These are phyloP conservation scores for Drosophila varians DNA, from an alignment of 1,140 invertebrate genomes.

Conservation along the genomic window DNA sequence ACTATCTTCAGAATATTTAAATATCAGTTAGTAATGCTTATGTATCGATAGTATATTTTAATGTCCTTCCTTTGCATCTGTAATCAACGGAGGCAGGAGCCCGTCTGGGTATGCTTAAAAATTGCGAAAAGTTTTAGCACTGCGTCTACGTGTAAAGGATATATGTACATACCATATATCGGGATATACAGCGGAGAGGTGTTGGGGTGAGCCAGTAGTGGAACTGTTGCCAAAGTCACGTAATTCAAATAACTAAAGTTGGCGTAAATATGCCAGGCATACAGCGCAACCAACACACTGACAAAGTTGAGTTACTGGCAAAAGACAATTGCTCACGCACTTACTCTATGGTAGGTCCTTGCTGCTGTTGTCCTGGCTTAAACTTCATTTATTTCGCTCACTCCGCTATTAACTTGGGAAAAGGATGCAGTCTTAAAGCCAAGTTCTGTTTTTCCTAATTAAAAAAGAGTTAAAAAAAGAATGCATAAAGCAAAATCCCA, in stretches of 20 bases:
- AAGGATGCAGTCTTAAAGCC: background rate
- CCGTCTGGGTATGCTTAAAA: conserved; percentile 50
- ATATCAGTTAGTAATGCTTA: too few relatives aligned
- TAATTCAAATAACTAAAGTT: conserved; percentile 82
- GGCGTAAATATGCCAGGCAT: conserved; percentile 78
- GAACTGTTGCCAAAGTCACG: conserved; percentile 81
- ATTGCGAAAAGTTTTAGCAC: conserved; percentile 55
- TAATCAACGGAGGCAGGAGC: conserved; percentile 62
- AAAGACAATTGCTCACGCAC: conserved; percentile 68
- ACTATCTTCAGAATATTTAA: background rate
- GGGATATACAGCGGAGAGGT: conserved; percentile 12
- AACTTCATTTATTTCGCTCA: conserved; percentile 45
- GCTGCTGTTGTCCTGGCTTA: conserved; percentile 30
- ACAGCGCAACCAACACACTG: conserved; percentile 9
- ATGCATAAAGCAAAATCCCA: background rate
- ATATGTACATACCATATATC: background rate
- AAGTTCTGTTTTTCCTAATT: background rate
- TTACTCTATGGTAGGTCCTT: conserved; percentile 3
- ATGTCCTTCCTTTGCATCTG: too few relatives aligned
- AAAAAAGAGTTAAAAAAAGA: background rate
- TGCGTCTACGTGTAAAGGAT: conserved; percentile 11
- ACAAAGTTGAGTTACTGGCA: conserved; percentile 49
- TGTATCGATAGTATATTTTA: too few relatives aligned
- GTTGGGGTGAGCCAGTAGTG: conserved; percentile 62
- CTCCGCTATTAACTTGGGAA: conserved; percentile 12